A percentile compares a stretch with the other conserved stretches of the same genome.
Conservation (phyloP, 2,888 invertebrate genomes). For the Drosophila eohydei region DNA sequence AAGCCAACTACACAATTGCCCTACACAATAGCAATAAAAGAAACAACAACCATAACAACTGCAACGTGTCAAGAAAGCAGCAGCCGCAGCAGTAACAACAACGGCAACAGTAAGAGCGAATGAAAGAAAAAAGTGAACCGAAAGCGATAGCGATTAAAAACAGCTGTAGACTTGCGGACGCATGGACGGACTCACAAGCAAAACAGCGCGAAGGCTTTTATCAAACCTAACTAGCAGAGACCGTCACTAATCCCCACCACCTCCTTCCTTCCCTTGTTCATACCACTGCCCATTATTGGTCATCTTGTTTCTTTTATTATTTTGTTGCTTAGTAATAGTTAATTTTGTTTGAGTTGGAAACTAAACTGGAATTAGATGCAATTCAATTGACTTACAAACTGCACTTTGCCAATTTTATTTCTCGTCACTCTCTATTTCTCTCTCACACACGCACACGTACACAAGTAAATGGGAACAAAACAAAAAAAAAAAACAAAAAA, state of each 20-base stretch:
- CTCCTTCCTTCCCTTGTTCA: background rate
- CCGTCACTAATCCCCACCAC: background rate
- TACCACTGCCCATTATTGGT: background rate
- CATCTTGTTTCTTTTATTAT: background rate
- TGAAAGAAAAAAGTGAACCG: conserved; percentile 22
- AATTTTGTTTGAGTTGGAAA: conserved; percentile 3
- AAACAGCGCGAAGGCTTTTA: conserved; percentile 23
- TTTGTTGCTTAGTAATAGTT: background rate
- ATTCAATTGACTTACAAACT: conserved; percentile 37
- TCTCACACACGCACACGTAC: conserved; percentile 9
- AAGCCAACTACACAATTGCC: conserved; percentile 41
- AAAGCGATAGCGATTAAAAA: conserved; percentile 50
- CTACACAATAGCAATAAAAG: conserved; percentile 22
- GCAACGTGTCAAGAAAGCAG: conserved; percentile 40
- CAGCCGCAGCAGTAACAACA: background rate
- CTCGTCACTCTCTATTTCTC: conserved; percentile 8
- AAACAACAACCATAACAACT: conserved; percentile 24
- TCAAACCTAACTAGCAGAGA: conserved; percentile 8
- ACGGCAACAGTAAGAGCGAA: background rate
- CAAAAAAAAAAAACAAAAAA: conserved; percentile 21
- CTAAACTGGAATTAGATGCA: conserved; percentile 24
- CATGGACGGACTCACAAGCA: conserved; percentile 9
- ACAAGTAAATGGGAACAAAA: conserved; percentile 22
- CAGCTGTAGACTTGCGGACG: conserved; percentile 54
- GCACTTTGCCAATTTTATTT: conserved; percentile 34